Conservation (phyloP, 2,888 invertebrate species). For the Syrista parreyssii region DNA sequence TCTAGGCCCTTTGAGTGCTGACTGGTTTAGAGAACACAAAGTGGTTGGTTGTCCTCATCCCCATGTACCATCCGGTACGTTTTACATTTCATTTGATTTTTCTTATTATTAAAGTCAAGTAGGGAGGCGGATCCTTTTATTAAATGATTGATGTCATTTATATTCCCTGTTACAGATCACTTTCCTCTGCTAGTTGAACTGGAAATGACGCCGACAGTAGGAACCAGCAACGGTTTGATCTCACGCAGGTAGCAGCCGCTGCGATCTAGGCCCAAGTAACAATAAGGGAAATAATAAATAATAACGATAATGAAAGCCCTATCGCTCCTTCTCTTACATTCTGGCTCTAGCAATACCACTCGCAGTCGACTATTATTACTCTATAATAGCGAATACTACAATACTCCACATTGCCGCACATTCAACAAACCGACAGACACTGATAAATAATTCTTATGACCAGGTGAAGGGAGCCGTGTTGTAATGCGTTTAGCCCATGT, state of each 20-base stretch:
- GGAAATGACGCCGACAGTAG: slow-evolving; percentile 86
- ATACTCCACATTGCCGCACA: slow-evolving; percentile 63
- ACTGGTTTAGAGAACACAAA: slow-evolving; percentile 95
- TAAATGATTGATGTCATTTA: not conserved
- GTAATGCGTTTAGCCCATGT: slow-evolving; percentile 65
- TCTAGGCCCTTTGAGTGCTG: slow-evolving; percentile 92
- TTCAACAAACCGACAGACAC: slow-evolving; percentile 52
- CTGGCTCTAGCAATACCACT: slow-evolving; percentile 61
- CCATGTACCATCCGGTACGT: slow-evolving; percentile 88
- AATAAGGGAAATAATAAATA: slow-evolving; percentile 45
- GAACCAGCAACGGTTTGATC: slow-evolving; percentile 83
- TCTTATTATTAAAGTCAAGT: not conserved
- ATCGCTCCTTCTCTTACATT: slow-evolving; percentile 60
- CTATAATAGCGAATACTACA: slow-evolving; percentile 52
- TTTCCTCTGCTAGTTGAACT: slow-evolving; percentile 91
- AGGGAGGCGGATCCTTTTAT: not conserved
- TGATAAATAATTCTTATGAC: slow-evolving; percentile 57
- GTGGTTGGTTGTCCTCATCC: slow-evolving; percentile 98
- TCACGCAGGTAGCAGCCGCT: slow-evolving; percentile 83
- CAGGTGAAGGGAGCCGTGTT: slow-evolving; percentile 62
- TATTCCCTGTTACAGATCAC: slow-evolving; percentile 75
- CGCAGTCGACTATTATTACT: slow-evolving; percentile 50
- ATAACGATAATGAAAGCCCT: slow-evolving; percentile 43
- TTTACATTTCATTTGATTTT: not conserved
- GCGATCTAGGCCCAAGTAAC: slow-evolving; percentile 62